Conservation (phyloP, 92 coral and sea anemone species). For the Phenganax subtilis region DNA sequence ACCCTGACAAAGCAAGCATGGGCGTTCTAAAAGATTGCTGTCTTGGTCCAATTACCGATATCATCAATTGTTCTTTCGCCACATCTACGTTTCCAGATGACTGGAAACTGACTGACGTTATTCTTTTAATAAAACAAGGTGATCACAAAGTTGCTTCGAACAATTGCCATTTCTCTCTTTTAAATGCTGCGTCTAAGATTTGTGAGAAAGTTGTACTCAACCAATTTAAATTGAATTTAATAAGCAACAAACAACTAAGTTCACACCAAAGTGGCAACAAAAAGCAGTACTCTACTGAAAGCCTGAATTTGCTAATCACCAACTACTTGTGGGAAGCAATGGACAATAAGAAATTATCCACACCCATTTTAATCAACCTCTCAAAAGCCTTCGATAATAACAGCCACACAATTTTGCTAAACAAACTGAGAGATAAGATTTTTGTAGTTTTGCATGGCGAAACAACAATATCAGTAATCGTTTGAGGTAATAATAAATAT, state of each 20-base stretch:
- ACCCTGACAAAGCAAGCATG: conserved; percentile 47
- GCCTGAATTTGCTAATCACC: conserved; percentile 20
- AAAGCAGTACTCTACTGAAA: conserved; percentile 18
- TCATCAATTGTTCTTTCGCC: conserved; percentile 43
- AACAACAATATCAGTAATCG: too few species aligned
- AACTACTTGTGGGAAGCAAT: conserved; percentile 31
- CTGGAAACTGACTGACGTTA: conserved; percentile 54
- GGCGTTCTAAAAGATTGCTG: conserved; percentile 42
- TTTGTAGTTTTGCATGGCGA: too few species aligned
- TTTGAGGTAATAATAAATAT: too few species aligned
- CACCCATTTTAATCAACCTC: not conserved
- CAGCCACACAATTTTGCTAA: conserved; percentile 21
- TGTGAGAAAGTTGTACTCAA: not conserved
- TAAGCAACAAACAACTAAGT: conserved; percentile 9
- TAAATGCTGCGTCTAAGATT: conserved; percentile 50
- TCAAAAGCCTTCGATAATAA: not conserved
- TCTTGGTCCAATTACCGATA: conserved; percentile 28
- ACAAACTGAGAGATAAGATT: not conserved
- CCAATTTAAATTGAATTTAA: not conserved
- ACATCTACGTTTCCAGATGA: conserved; percentile 44
- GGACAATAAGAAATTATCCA: conserved; percentile 30
- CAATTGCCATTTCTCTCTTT: conserved; percentile 47
- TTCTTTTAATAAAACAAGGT: conserved; percentile 50
- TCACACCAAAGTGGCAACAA: conserved; percentile 43
- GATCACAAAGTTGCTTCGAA: conserved; percentile 42